Evolutionary conservation across 1,140 invertebrate species (phyloP).

Genomic region (Aphis craccivora): DNA sequence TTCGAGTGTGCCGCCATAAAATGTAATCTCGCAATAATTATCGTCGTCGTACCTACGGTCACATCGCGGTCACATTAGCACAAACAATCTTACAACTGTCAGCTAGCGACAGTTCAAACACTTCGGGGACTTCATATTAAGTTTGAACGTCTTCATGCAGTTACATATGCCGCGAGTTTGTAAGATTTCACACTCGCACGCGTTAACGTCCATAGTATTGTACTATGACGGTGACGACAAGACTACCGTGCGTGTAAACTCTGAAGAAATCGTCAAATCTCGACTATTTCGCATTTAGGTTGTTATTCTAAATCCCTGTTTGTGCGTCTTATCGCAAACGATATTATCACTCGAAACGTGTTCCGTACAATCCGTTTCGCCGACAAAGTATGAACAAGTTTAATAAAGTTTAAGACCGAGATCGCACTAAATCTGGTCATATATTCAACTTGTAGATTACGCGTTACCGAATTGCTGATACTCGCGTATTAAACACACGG

Average conservation of each 20-base stretch:
- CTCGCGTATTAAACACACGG: not conserved
- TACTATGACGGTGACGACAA: not conserved
- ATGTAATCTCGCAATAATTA: slow-evolving; percentile 9
- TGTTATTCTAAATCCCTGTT: not conserved
- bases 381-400: not conserved
- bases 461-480: not conserved
- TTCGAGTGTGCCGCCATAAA: not conserved
- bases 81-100: not conserved
- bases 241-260: not conserved
- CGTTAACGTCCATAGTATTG: not conserved
- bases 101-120: not conserved
- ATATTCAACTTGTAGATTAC: not conserved
- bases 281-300: no score
- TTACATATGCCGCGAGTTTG: not conserved
- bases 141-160: not conserved
- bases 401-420: not conserved
- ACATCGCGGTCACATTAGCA: no score
- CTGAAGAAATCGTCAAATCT: not conserved
- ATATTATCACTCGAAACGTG: not conserved
- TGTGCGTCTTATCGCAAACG: not conserved
- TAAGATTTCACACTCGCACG: not conserved
- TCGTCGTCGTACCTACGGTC: not conserved
- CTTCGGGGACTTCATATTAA: not conserved
- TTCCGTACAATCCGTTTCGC: not conserved
- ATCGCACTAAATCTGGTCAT: not conserved